Percentiles rank a stretch among this genome's conserved stretches.
Conservation (phyloP, 2,113 vertebrate species). For the Ibidorhyncha struthersii region DNA sequence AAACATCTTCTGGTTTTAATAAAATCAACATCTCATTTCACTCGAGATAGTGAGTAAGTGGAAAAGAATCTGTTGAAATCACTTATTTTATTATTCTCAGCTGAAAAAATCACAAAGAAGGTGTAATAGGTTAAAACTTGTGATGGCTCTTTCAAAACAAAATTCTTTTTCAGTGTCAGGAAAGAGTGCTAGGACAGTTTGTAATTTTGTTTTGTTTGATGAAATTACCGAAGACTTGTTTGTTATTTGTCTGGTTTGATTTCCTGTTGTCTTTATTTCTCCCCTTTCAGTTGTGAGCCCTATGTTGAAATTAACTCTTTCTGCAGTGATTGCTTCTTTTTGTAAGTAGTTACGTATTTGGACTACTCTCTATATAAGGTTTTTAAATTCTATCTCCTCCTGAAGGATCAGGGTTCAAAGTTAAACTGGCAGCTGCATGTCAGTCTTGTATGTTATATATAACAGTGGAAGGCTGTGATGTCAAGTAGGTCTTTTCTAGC, state of each 20-base stretch:
- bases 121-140: neutral
- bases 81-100: neutral
- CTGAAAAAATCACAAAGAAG: neutral
- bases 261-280: neutral
- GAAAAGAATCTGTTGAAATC: neutral
- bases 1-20: neutral
- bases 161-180: neutral
- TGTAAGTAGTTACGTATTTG: neutral
- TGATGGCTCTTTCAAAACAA: neutral
- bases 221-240: neutral
- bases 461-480: neutral
- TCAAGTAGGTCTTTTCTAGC: neutral
- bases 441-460: rapidly evolving
- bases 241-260: neutral
- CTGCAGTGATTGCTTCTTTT: neutral
- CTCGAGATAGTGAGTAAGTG: neutral
- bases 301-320: neutral
- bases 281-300: rapidly evolving
- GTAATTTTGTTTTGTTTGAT: neutral
- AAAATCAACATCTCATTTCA: neutral
- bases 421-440: neutral
- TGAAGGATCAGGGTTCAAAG: neutral
- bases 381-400: neutral
- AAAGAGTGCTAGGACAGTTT: neutral
- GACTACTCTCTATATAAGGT: neutral